These are phyloP conservation scores for Pseudochirops cupreus DNA, from an alignment of 2,797 vertebrate genomes.

Conservation along the genomic window DNA sequence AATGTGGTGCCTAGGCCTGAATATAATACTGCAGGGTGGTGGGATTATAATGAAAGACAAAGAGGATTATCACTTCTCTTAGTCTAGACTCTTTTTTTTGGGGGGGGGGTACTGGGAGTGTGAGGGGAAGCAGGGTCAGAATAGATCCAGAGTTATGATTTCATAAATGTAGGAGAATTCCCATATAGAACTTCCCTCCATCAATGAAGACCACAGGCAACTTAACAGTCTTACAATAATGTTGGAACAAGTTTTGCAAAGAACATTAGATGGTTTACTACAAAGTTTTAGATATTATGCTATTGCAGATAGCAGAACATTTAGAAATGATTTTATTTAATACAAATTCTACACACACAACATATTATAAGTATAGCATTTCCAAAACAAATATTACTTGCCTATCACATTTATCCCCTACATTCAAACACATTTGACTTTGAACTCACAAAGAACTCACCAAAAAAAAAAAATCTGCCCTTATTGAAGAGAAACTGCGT, in stretches of 20 bases:
- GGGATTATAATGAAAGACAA: background rate
- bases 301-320: background rate
- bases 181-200: background rate
- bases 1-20: background rate
- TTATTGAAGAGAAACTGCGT: background rate
- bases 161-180: background rate
- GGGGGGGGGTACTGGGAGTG: too few species aligned
- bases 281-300: background rate
- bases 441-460: background rate
- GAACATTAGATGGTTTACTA: background rate
- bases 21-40: background rate
- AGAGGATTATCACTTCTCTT: too few species aligned
- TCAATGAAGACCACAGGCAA: background rate
- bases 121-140: background rate
- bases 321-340: background rate
- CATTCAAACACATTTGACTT: background rate
- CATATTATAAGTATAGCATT: background rate
- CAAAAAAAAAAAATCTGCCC: background rate
- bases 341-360: background rate
- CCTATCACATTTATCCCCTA: background rate
- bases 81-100: background rate
- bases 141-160: background rate
- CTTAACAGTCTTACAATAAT: background rate
- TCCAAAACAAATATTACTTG: background rate
- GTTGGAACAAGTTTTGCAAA: background rate